Percentiles rank a stretch among this genome's conserved stretches.
These are phyloP conservation scores for Crotalus horridus DNA, from an alignment of 2,113 vertebrate genomes.

Conservation along the genomic window DNA sequence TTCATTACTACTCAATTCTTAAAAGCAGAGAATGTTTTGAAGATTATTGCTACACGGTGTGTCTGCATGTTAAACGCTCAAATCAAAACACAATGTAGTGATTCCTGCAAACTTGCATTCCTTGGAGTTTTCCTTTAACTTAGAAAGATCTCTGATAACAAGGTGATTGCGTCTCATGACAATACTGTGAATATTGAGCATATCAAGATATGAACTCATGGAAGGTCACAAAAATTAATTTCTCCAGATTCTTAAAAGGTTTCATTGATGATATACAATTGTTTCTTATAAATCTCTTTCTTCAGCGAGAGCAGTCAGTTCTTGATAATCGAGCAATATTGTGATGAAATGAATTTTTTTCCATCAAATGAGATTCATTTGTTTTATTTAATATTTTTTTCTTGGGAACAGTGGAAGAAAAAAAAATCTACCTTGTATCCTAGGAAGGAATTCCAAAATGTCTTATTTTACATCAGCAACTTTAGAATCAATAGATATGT, in stretches of 20 bases:
- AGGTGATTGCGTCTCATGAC: not conserved
- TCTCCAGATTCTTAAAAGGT: conserved; percentile 44
- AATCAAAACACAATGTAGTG: not conserved
- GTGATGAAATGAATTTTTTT: conserved; percentile 71
- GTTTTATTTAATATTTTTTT: conserved; percentile 68
- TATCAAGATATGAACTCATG: conserved; percentile 3
- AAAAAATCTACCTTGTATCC: conserved; percentile 55
- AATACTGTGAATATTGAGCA: conserved; percentile 2
- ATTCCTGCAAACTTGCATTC: not conserved
- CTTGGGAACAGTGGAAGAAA: conserved; percentile 62
- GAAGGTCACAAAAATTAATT: not conserved
- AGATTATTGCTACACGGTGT: not conserved
- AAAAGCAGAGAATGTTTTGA: not conserved
- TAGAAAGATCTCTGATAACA: not conserved
- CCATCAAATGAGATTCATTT: conserved; percentile 66
- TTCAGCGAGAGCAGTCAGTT: conserved; percentile 34
- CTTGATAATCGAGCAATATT: conserved; percentile 68
- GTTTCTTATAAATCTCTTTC: conserved; percentile 26
- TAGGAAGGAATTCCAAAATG: conserved; percentile 51
- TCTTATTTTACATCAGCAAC: conserved; percentile 29
- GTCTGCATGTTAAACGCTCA: not conserved
- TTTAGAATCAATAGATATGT: not conserved
- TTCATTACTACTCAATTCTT: not conserved
- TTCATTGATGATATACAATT: conserved; percentile 16
- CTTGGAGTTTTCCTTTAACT: not conserved